Evolutionary conservation across 2,888 invertebrate genomes (phyloP).

Genomic region (Dryobotodes eremita): DNA sequence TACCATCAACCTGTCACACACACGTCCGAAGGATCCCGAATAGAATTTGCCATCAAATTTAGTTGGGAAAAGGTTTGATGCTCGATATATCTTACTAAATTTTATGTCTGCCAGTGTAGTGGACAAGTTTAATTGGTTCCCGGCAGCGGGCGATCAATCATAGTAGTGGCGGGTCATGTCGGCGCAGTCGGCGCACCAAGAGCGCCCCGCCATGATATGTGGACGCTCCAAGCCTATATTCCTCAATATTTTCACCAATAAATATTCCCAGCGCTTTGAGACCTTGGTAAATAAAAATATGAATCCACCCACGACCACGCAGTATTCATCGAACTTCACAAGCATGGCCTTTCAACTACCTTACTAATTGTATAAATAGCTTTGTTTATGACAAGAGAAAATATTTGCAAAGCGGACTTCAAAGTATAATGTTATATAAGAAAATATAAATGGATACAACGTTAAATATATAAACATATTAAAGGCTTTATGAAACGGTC

Average conservation of each 20-base stretch:
- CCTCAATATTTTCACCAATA: slow-evolving; percentile 46
- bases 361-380: slow-evolving; percentile 35
- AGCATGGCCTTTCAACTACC: slow-evolving; percentile 40
- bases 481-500: slow-evolving; percentile 66
- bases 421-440: slow-evolving; percentile 67
- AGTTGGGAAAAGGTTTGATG: slow-evolving; percentile 58
- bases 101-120: slow-evolving; percentile 81
- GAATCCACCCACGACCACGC: slow-evolving; percentile 6
- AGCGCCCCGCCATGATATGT: slow-evolving; percentile 59
- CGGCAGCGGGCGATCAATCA: slow-evolving; percentile 84
- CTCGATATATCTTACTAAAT: slow-evolving; percentile 82
- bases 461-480: slow-evolving; percentile 66
- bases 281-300: slow-evolving; percentile 28
- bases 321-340: slow-evolving; percentile 34
- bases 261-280: slow-evolving; percentile 47
- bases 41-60: slow-evolving; percentile 48
- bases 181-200: slow-evolving; percentile 74
- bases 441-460: slow-evolving; percentile 67
- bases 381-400: slow-evolving; percentile 54
- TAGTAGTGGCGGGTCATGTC: slow-evolving; percentile 78
- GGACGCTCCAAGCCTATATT: slow-evolving; percentile 45
- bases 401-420: slow-evolving; percentile 59
- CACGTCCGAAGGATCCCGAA: slow-evolving; percentile 21
- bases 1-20: slow-evolving; percentile 36
- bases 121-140: slow-evolving; percentile 89